Evolutionary conservation across 2,113 vertebrate genomes (phyloP), one percentile per base, ranked within the genome.

Genomic region (Chamaea fasciata): DNA sequence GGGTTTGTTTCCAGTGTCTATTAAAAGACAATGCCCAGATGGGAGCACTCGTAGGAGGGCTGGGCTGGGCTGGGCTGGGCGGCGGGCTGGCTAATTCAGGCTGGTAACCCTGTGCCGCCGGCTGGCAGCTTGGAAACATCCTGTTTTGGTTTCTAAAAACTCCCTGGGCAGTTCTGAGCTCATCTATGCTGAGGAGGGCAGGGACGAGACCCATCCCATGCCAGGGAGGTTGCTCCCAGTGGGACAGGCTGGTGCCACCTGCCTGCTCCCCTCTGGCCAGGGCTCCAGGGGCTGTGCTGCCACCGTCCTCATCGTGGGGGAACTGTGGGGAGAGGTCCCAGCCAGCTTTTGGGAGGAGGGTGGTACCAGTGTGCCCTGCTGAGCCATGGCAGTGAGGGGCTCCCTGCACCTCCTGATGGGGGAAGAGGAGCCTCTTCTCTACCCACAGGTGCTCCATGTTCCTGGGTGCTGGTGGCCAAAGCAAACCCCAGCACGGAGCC

Each of bases 21-120:
- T 98, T 98, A 97, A 98, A 98, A 98, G 97, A 97, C 93, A 95
- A 87, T 95, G 90, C 95, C 94, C 95, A 94, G 96, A 92, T 96
- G 91, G 96, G 95, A 96, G 94, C 80, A 30, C 75, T 87, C 21
- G 47, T 94, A 79, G 91, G 93, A 96, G 92, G 96, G 75, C 80
- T 82, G 95, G 93, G 94, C 96, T 92, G 92, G 96, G 75, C 80
- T 82, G 95, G 93, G 94, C 96, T 92, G 96, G 93, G 89, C 21
- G 7, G 77, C 47, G 5, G 89, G 65, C n/a, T 4, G 75, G 60
- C 91, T 94, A 93, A 94, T 93, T 96, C 90, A 86, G 90, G 90
- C 77, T 91, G 33, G 90, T 95, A 69, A 87, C 73, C n/a, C 77
- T 88, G 79, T 70, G 90, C 2, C 9, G 81, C 83, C 46, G 30